Conservation (phyloP, 2,113 vertebrate species). For the Cheilinus undulatus region DNA sequence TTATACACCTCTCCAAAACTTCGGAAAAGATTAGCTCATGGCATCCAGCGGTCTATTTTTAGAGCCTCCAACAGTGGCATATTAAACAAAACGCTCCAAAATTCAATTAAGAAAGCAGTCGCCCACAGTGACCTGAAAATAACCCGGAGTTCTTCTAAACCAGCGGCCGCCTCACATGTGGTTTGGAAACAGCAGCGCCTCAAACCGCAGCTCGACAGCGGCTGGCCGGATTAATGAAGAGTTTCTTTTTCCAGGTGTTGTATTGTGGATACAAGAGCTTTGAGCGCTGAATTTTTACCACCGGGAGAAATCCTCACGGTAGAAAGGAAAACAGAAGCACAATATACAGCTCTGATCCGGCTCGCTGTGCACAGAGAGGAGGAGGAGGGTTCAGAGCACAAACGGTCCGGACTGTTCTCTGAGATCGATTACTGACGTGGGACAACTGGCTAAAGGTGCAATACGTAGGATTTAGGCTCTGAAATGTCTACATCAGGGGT, state of each 20-base stretch:
- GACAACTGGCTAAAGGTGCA: no score
- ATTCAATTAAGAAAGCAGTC: constrained; percentile 83
- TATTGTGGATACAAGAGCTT: constrained; percentile 87
- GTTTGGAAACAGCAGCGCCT: constrained; percentile 72
- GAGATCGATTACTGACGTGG: no score
- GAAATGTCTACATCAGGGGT: no score
- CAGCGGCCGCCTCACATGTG: constrained; percentile 79
- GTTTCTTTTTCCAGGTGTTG: constrained; percentile 87
- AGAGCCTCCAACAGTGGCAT: constrained; percentile 79
- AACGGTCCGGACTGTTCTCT: no score
- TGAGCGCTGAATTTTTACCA: constrained; percentile 77
- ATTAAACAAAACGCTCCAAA: constrained; percentile 83
- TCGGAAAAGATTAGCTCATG: constrained; percentile 83
- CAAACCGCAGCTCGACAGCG: constrained; percentile 76
- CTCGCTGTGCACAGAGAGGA: constrained; percentile 64
- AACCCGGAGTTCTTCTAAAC: constrained; percentile 80
- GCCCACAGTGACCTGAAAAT: constrained; percentile 82
- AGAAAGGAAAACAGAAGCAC: constrained; percentile 85
- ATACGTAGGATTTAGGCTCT: no score
- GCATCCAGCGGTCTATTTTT: constrained; percentile 79
- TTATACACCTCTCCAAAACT: constrained; percentile 65
- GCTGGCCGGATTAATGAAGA: constrained; percentile 81
- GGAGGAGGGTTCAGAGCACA: no score
- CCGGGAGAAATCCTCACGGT: constrained; percentile 80
- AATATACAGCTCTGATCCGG: constrained; percentile 79